Base-by-base conservation (phyloP, 2,113 vertebrate species). In the Chroicocephalus ridibundus region DNA sequence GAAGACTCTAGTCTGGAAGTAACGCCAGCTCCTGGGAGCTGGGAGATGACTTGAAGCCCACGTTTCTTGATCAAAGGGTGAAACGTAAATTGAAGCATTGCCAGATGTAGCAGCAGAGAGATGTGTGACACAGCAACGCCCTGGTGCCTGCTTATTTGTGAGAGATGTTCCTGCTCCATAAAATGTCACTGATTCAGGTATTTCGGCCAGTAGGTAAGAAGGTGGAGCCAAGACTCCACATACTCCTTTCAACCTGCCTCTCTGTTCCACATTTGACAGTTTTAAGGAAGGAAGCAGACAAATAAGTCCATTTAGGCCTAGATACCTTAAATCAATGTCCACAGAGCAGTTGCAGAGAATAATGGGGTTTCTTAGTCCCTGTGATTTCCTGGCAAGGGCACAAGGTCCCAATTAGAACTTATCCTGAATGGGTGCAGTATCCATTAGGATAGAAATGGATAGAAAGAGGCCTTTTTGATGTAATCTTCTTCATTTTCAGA, bases 381-480 rank as follows among this genome's bases (percentile, higher is more conserved):
- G 70, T 84, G 54, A 83, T 94, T 90, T 91, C 82, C 87, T 94
- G 84, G 46, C 4, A 0, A 95, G 89, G 84, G 87, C 70, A 82
- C 44, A 82, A 79, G 89, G 89, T 94, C 92, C 74, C 70, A 94
- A 91, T 89, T 94, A 97, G 62, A 96, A 95, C 51, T 72, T 90
- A 55, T 10, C 54, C 89, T 94, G 86, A 85, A 88, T 84, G 62
- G 58, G 12, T 76, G 66, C 49, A 66, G 26, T 31, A 78, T 81
- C 85, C 79, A 78, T 93, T 94, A 80, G 18, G 42, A 61, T 40
- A 82, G 76, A 55, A 94, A 83, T 38, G 51, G 79, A 75, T 38
- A 81, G 71, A 82, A 95, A 81, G 34, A 55, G 44, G 7, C 8
- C 24, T 44, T 93, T 92, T 85, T 82, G 31, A 68, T 60, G 79